Percentiles rank a stretch among this genome's conserved stretches.
These are phyloP conservation scores for Trachurus trachurus DNA, from an alignment of 2,797 vertebrate genomes.

Conservation along the genomic window DNA sequence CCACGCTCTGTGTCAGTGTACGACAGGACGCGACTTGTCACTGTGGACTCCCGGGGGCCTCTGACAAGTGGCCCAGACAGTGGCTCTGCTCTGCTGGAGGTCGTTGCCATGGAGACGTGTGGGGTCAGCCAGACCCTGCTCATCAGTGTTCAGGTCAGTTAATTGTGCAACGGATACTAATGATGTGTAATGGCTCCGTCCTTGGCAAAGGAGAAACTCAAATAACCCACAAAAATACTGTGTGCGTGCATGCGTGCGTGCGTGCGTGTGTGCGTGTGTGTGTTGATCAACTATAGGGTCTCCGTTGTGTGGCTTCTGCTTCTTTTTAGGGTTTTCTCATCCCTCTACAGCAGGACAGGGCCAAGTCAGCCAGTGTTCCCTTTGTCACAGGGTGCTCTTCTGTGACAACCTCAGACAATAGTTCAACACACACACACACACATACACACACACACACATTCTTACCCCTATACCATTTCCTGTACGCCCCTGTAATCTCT, in stretches of 20 bases:
- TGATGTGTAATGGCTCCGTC: conserved; percentile 53
- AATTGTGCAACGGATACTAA: conserved; percentile 51
- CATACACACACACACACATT: conserved; percentile 68
- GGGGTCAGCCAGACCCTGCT: conserved; percentile 84
- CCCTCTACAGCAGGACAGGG: conserved; percentile 60
- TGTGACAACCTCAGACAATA: conserved; percentile 79
- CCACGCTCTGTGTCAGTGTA: conserved; percentile 70
- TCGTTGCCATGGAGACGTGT: conserved; percentile 78
- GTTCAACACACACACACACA: conserved; percentile 69
- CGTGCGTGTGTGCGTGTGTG: neutral
- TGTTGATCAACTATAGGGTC: neutral
- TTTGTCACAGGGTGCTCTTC: conserved; percentile 74
- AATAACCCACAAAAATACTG: conserved; percentile 5
- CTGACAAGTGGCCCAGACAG: conserved; percentile 79
- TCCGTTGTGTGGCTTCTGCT: conserved; percentile 9
- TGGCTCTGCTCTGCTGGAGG: conserved; percentile 80
- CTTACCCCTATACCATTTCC: conserved; percentile 33
- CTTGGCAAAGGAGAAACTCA: conserved; percentile 46
- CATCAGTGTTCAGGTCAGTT: conserved; percentile 80
- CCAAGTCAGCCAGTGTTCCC: conserved; percentile 64
- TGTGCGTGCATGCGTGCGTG: neutral
- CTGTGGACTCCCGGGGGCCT: conserved; percentile 30
- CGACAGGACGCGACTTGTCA: conserved; percentile 67
- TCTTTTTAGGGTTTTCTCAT: conserved; percentile 65
- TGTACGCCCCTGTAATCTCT: conserved; percentile 13